Evolutionary conservation across 2,113 vertebrate genomes (phyloP).

Genomic region (Henicopernis longicauda): DNA sequence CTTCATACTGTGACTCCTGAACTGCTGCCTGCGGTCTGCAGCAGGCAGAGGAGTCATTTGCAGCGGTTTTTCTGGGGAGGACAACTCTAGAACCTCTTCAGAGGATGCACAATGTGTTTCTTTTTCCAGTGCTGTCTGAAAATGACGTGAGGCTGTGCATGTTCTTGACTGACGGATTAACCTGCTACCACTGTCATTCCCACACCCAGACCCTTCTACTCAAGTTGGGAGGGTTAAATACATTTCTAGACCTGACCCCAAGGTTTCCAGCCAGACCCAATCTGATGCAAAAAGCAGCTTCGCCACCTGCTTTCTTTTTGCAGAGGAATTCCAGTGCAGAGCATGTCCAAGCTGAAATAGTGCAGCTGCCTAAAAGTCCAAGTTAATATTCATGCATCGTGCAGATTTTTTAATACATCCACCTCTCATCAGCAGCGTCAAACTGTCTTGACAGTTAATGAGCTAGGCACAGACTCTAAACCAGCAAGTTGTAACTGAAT

Average conservation of each 20-base stretch:
- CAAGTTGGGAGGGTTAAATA: neutral
- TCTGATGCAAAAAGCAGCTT: neutral
- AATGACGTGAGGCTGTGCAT: neutral
- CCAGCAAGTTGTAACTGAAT: conserved; percentile 71
- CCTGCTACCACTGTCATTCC: neutral
- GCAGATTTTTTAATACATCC: conserved; percentile 15
- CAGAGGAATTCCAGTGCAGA: neutral
- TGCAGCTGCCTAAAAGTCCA: neutral
- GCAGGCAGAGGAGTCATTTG: neutral
- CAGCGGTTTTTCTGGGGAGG: neutral
- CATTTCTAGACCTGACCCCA: neutral
- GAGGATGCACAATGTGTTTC: neutral
- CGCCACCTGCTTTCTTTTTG: rapidly evolving
- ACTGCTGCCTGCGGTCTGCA: neutral
- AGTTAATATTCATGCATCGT: conserved; percentile 34
- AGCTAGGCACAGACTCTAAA: conserved; percentile 59
- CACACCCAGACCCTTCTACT: neutral
- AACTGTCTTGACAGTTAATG: conserved; percentile 57
- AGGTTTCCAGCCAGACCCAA: neutral
- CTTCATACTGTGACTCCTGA: neutral
- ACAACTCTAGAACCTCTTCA: neutral
- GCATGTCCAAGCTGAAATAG: neutral
- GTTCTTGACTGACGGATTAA: rapidly evolving
- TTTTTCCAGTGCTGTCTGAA: neutral
- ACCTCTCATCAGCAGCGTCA: conserved; percentile 25